Base-by-base conservation (phyloP, 2,113 vertebrate species). In the Zootoca vivipara region DNA sequence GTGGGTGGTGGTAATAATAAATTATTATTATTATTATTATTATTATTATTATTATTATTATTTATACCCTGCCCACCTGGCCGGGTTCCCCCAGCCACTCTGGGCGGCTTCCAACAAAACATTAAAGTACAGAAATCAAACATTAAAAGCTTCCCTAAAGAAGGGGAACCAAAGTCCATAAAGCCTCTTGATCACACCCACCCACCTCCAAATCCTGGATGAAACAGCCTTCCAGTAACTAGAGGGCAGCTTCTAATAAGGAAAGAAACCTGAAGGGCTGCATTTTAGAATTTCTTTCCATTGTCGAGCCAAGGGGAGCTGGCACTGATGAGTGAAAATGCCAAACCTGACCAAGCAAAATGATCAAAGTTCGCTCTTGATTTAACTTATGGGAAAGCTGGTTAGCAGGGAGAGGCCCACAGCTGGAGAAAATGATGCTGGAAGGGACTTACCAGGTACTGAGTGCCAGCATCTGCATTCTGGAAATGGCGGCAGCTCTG, bases 401-500 rank as follows among this genome's bases (percentile, higher is more conserved):
- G 9, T 46, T 64, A 64, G 46, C 28, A 22, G 9, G 22, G 2
- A 56, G 42, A 56, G 16, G 35, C 30, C 42, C 67, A 52, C 46
- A 80, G 46, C 24, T 74, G 70, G 22, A 26, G 28, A 46, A 16
- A 75, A 56, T 15, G 77, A 20, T 64, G 5, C 9, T 0, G 0
- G 42, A 86, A 86, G 65, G 10, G 3, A 83, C 98, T 97, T 96
- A 99, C 99, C 98, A 99, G 96, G 46, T 99, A 99, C 94, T 99
- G 99, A 58, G 98, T 98, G 82, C 98, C 97, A 0, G 95, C 97
- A 94, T 99, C 98, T 35, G 96, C 82, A 0, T 98, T 98, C 94
- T 97, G 98, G 91, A 99, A 99, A 94, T 99, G 98, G 74, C 99
- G 97, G 93, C 99, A 99, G 96, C 98, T 99, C 96, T 99, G 99